Base-by-base conservation (phyloP, 2,797 vertebrate genomes). In the Gadopsis bispinosus region DNA sequence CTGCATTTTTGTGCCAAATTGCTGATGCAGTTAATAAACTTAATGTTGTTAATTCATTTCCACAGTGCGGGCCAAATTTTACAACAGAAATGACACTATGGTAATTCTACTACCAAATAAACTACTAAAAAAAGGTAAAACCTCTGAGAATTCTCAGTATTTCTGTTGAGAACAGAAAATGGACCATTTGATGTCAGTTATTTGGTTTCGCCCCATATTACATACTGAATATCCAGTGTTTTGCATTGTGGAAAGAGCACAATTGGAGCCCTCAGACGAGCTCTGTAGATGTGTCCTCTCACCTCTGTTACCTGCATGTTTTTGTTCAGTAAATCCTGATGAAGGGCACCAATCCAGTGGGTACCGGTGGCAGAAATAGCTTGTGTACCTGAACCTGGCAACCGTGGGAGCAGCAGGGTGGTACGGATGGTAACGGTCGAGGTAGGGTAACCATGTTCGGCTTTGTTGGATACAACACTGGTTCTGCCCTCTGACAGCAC, bases 401-500 rank as follows among this genome's bases (percentile, higher is more conserved):
- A 2, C 51, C 77, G 58, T 0, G 37, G 14, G 12, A 73, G 63
- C 67, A 81, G 75, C 69, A 50, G 48, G 59, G 39, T 4, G 69
- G 43, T 5, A 1, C 13, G 3, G 59, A 26, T 26, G 26, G 26
- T 26, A 26, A 26, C 63, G 60, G 54, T 1, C 33, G 75, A 73
- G 75, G 71, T 55, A 65, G 33, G 59, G 59, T 85, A 72, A 63
- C 17, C 37, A 48, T 39, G 33, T 79, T 20, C 9, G 50, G 7
- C 51, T 66, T 55, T 63, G 45, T 73, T 41, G 39, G 41, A 14
- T 62, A 26, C 56, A 71, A 26, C 59, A 47, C 48, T 37, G 47
- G 11, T 1, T 74, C 61, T 83, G 74, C 66, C 81, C 76, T 77
- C 60, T 67, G 48, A 83, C 69, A 61, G 77, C 64, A 58, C 73